Percentiles rank a stretch among this genome's conserved stretches.
Conservation (phyloP, 2,113 vertebrate genomes). For the Numenius arquata region DNA sequence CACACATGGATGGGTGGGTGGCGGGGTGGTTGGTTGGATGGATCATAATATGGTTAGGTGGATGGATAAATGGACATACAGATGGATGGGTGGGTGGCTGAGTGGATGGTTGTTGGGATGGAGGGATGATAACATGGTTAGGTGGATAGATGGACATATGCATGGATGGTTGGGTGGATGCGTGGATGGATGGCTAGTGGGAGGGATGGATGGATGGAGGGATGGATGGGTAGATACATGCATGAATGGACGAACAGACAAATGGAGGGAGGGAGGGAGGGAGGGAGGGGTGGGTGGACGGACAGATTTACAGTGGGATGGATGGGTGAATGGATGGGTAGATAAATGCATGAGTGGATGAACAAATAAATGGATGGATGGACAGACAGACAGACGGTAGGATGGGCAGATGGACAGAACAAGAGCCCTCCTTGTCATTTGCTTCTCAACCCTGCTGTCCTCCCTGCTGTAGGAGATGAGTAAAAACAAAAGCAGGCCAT, state of each 20-base stretch:
- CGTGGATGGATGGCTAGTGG: not conserved
- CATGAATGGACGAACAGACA: no score
- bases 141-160: not conserved
- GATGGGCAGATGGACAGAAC: not conserved
- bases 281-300: not conserved
- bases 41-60: not conserved
- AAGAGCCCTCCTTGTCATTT: not conserved
- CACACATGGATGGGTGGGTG: not conserved
- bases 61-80: not conserved
- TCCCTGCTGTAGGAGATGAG: not conserved
- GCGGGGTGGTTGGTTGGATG: not conserved
- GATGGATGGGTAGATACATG: no score
- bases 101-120: not conserved
- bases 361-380: not conserved
- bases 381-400: no score
- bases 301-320: not conserved
- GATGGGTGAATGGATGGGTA: no score
- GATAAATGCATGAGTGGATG: no score
- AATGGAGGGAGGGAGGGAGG: not conserved
- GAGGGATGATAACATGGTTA: not conserved
- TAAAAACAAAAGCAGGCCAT: rapidly evolving
- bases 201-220: no score
- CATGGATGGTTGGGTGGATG: no score
- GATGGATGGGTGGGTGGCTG: not conserved
- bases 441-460: not conserved